Evolutionary conservation across 2,888 invertebrate species (phyloP), one percentile per base, ranked within the genome.

Genomic region (Epistrophella euchroma): DNA sequence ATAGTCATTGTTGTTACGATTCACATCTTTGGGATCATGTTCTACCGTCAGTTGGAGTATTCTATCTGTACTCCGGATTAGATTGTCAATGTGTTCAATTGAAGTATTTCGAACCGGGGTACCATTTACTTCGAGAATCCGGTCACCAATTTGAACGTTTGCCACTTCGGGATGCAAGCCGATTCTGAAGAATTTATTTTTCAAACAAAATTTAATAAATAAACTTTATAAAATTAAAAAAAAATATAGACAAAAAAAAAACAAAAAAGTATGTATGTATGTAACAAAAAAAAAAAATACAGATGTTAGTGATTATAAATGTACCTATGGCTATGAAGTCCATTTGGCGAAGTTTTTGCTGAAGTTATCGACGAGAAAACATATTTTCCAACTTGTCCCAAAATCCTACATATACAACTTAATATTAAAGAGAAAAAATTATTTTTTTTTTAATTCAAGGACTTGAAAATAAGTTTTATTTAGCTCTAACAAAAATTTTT

Each of bases 61-160:
- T 75, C 95, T 94, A 89, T 96, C 96, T 0, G 96, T 95, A 89
- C 95, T 95, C 81, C 95, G 94, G 76, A 97, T 94, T 40, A 96
- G 93, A 91, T 95, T 95, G 91, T 97, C 96, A 74, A 96, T 95
- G 88, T 95, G 97, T 86, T 96, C 96, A 62, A 97, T 93, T 0
- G 97, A 95, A 71, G 96, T 95, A 90, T 96, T 96, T 90, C 95
- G 95, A 0, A 98, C 96, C 0, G 97, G 97, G 0, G 97, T 95
- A 3, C 98, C 98, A 93, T 98, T 98, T 64, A 98, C 97, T 94
- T 98, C 98, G 87, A 98, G 93, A 88, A 98, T 97, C 90, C 96
- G 94, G 93, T 98, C 98, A n/a, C 98, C 98, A 89, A 98, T 96
- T 91, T 97, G 97, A 73, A 98, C 93, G 10, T 97, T 96, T 94